Percentiles rank a stretch among this genome's conserved stretches.
Conservation (phyloP, 1,140 invertebrate genomes). For the Papilio helenus region DNA sequence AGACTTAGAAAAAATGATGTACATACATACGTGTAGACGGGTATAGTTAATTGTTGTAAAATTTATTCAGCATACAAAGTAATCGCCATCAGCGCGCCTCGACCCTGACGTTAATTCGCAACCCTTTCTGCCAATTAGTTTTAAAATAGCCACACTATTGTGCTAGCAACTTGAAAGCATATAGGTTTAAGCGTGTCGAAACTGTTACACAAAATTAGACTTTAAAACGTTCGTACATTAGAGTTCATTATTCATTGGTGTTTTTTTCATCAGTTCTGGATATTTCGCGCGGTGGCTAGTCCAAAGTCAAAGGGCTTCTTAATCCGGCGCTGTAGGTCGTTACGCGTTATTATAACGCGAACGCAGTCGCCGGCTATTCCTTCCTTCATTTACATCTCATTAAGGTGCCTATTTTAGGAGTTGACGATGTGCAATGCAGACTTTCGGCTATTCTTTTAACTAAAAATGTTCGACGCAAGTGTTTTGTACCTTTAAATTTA, state of each 20-base stretch:
- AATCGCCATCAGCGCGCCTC: constrained; percentile 59
- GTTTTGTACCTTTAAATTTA: not conserved
- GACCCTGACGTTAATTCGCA: constrained; percentile 80
- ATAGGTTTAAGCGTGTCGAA: constrained; percentile 63
- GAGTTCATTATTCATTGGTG: constrained; percentile 44
- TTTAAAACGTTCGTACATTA: constrained; percentile 45
- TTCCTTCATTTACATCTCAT: constrained; percentile 83
- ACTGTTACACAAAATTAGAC: constrained; percentile 42
- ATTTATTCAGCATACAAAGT: constrained; percentile 55
- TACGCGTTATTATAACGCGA: constrained; percentile 82
- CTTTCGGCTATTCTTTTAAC: constrained; percentile 46
- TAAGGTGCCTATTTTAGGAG: constrained; percentile 79
- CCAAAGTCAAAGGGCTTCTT: constrained; percentile 82
- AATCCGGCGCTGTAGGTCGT: constrained; percentile 82
- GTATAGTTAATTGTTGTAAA: constrained; percentile 30
- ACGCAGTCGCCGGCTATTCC: constrained; percentile 73
- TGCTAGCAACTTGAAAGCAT: constrained; percentile 67
- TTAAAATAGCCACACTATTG: constrained; percentile 81
- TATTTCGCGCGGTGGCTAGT: constrained; percentile 67
- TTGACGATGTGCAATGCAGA: constrained; percentile 55
- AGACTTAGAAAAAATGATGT: not conserved
- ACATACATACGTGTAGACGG: constrained; percentile 23
- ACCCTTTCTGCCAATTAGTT: constrained; percentile 82
- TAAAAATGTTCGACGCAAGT: constrained; percentile 22
- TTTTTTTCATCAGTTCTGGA: constrained; percentile 49